Percentiles rank a stretch among this genome's conserved stretches.
Conservation (phyloP, 2,888 invertebrate species). For the Trichacis sp. region DNA sequence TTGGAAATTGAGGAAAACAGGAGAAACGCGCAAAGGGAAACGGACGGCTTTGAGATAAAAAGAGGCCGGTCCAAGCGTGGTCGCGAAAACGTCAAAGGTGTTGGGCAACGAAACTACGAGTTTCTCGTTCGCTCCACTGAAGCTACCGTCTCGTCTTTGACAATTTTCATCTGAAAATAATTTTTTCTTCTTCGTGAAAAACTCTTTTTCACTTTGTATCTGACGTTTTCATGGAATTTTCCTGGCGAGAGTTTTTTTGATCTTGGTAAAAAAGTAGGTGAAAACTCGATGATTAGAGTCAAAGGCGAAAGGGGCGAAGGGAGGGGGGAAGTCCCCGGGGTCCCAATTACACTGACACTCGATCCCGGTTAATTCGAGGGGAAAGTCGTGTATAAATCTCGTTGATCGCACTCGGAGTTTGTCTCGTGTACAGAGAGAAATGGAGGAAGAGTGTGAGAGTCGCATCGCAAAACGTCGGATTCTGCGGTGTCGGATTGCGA, state of each 20-base stretch:
- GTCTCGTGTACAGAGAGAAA: conserved; percentile 39
- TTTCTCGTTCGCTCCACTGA: conserved; percentile 20
- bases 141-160: conserved; percentile 48
- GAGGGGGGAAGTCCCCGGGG: conserved; percentile 59
- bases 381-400: conserved; percentile 65
- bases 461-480: conserved; percentile 33
- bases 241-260: neutral
- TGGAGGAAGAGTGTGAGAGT: conserved; percentile 24
- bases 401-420: conserved; percentile 55
- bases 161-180: conserved; percentile 34
- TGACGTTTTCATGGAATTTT: neutral
- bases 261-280: neutral
- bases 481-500: conserved; percentile 28
- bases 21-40: conserved; percentile 61
- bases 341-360: conserved; percentile 69
- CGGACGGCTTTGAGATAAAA: conserved; percentile 65
- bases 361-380: conserved; percentile 68
- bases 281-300: neutral
- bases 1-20: conserved; percentile 67
- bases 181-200: conserved; percentile 13
- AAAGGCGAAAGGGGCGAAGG: conserved; percentile 1
- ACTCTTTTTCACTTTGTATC: neutral
- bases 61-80: conserved; percentile 34
- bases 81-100: conserved; percentile 42
- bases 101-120: neutral